Evolutionary conservation across 1,140 invertebrate species (phyloP).

Genomic region (Chironomus striatipennis): DNA sequence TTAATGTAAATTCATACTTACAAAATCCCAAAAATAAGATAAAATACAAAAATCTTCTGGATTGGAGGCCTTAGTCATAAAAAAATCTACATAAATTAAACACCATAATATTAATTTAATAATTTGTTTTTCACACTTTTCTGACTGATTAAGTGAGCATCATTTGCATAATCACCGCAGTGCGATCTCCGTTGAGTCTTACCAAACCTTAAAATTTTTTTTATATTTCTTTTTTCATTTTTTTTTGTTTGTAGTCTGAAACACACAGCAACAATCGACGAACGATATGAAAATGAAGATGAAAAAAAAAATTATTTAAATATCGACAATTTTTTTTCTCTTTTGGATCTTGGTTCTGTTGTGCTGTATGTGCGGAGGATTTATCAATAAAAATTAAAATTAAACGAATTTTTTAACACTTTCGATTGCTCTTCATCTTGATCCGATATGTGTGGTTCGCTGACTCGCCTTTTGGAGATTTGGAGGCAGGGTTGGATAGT

Average conservation of each 20-base stretch:
- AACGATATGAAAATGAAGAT: neutral
- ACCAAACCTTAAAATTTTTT: neutral
- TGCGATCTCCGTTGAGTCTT: neutral
- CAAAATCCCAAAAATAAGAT: too few relatives aligned
- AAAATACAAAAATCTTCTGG: neutral
- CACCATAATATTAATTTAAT: conserved; percentile 23
- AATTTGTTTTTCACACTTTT: conserved; percentile 24
- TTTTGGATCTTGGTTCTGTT: neutral
- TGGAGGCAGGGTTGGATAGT: too few relatives aligned
- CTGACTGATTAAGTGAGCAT: conserved; percentile 23
- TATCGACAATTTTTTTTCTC: neutral
- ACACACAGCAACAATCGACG: too few relatives aligned
- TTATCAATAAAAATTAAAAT: neutral
- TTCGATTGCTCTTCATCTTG: neutral
- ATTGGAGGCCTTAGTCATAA: neutral
- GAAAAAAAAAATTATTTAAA: neutral
- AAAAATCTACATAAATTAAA: conserved; percentile 23
- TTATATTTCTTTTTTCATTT: too few relatives aligned
- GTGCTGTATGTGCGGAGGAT: neutral
- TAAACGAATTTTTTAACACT: conserved; percentile 18
- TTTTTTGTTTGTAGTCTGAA: too few relatives aligned
- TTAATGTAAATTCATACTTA: too few relatives aligned
- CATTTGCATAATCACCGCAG: conserved; percentile 18
- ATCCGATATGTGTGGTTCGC: too few relatives aligned
- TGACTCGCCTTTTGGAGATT: too few relatives aligned